These are phyloP conservation scores for Forficula auricularia DNA, from an alignment of 1,140 invertebrate species.

Conservation along the genomic window DNA sequence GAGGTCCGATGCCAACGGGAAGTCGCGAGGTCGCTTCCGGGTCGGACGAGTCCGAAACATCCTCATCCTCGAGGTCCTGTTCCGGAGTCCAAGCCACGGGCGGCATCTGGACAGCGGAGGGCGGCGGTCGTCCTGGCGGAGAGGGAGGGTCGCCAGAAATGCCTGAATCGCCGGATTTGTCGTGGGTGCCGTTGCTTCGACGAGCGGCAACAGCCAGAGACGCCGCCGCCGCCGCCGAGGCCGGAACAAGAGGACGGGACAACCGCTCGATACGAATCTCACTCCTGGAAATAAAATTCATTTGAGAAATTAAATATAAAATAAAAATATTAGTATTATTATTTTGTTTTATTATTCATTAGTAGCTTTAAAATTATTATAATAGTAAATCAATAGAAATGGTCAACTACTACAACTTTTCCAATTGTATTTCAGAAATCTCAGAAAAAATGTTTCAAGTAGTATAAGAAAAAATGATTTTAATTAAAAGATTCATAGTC, in stretches of 20 bases:
- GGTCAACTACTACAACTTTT: too few species aligned
- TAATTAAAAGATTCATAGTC: too few species aligned
- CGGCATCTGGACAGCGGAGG: not conserved
- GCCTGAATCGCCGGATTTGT: conserved; percentile 61
- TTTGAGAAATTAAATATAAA: too few species aligned
- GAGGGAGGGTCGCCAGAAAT: conserved; percentile 45
- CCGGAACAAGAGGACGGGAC: conserved; percentile 31
- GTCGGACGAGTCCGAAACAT: conserved; percentile 45
- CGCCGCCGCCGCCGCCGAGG: conserved; percentile 11
- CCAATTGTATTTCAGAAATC: too few species aligned
- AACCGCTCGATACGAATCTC: conserved; percentile 35
- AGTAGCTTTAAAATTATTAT: too few species aligned
- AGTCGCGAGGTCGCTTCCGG: conserved; percentile 21
- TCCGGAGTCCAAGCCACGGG: conserved; percentile 53
- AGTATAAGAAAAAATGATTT: too few species aligned
- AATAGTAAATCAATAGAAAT: too few species aligned
- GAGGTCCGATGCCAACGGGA: conserved; percentile 21
- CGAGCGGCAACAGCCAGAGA: not conserved
- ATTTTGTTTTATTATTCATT: too few species aligned
- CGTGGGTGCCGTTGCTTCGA: conserved; percentile 24
- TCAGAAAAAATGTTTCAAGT: too few species aligned
- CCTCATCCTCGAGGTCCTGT: conserved; percentile 51
- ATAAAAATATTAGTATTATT: too few species aligned
- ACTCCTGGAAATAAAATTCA: conserved; percentile 20
- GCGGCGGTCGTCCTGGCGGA: not conserved